Evolutionary conservation across 2,888 invertebrate genomes (phyloP).

Genomic region (Patella caerulea): DNA sequence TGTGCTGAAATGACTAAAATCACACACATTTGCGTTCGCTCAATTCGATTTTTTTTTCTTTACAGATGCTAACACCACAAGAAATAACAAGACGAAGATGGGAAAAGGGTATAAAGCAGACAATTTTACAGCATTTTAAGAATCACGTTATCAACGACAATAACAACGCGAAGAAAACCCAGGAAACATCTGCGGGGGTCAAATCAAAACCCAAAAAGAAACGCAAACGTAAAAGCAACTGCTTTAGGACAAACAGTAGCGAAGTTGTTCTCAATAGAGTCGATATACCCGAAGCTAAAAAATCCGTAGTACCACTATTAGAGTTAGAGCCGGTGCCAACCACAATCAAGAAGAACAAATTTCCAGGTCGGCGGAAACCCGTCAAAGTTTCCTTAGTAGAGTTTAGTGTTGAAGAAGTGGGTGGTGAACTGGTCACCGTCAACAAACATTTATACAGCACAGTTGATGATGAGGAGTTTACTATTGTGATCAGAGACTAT

Average conservation of each 20-base stretch:
- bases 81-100: neutral
- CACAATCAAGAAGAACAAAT: no score
- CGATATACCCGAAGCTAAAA: no score
- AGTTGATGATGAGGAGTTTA: slow-evolving; percentile 5
- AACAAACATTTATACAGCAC: slow-evolving; percentile 5
- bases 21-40: no score
- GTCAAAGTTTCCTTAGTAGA: neutral
- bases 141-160: neutral
- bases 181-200: neutral
- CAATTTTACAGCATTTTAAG: neutral
- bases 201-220: neutral
- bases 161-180: slow-evolving; percentile 5
- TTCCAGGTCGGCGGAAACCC: neutral
- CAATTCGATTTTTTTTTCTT: neutral
- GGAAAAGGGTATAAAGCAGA: neutral
- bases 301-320: no score
- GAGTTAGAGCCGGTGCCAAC: no score
- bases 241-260: no score
- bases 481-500: neutral
- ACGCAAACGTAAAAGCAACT: neutral
- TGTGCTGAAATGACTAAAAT: no score
- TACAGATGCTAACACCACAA: slow-evolving; percentile 14
- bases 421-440: slow-evolving; percentile 4
- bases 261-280: no score
- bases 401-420: slow-evolving; percentile 6